Percentiles rank a stretch among this genome's conserved stretches.
Evolutionary conservation across 2,113 vertebrate species (phyloP).

Genomic region (Barnardius zonarius): DNA sequence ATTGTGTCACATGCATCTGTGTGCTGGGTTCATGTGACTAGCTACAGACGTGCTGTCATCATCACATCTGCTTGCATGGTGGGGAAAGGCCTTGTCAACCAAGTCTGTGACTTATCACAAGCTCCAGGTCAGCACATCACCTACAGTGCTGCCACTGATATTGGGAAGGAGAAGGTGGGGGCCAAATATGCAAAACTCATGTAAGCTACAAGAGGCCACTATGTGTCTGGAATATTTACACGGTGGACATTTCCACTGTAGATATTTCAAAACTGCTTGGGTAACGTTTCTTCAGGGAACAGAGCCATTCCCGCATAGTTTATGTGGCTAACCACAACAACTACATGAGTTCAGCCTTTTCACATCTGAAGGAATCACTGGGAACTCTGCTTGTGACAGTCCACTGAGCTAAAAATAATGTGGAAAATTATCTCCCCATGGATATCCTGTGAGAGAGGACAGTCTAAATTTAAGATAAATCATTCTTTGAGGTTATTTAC

Average conservation of each 20-base stretch:
- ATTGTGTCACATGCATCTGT: not conserved
- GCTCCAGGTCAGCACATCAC: not conserved
- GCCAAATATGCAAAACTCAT: not conserved
- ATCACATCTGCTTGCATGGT: not conserved
- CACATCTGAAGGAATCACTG: not conserved
- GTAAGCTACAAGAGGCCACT: not conserved
- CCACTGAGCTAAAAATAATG: not conserved
- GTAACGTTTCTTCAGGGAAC: not conserved
- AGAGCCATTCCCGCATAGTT: not conserved
- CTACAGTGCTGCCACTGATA: not conserved
- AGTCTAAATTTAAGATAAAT: not conserved
- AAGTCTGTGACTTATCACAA: not conserved
- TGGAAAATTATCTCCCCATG: not conserved
- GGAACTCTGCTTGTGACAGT: not conserved
- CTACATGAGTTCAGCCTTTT: not conserved
- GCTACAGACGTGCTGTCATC: not conserved
- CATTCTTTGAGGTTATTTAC: not conserved
- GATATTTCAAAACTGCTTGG: not conserved
- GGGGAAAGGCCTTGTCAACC: not conserved
- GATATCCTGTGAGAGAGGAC: not conserved
- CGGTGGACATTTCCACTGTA: not conserved
- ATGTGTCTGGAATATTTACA: not conserved
- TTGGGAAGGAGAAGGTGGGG: not conserved
- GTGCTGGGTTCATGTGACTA: rapidly evolving
- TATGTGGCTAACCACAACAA: not conserved